Evolutionary conservation across 2,888 invertebrate species (phyloP), one percentile per base, ranked within the genome.

Genomic region (Metalampra italica): DNA sequence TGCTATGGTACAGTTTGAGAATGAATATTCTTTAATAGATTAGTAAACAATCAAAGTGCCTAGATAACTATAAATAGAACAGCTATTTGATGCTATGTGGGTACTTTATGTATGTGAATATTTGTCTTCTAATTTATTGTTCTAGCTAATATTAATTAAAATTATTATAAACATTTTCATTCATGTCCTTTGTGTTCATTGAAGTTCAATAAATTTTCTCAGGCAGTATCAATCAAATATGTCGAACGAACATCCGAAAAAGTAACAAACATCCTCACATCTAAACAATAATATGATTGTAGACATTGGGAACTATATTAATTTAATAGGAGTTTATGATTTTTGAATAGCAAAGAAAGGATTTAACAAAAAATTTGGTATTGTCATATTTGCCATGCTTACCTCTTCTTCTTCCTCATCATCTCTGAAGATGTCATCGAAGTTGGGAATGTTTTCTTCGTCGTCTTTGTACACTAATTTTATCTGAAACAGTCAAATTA

Each of bases 401-500:
- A 67, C 64, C 75, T 66, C 68, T 39, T 71, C 79, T 46, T 82
- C 81, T 1, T 86, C 84, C 3, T 90, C 90, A 49, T 90, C 94
- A 68, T 97, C 96, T 66, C 93, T 90, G 78, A 98, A 98, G 51
- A 98, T 93, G 53, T 95, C 94, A 70, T 96, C 94, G 82, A 96
- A 98, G 41, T 93, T 91, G 1, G 98, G 98, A 69, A 98, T 94
- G 58, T 93, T 92, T 56, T 95, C 95, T 64, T 96, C 94, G 45
- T 91, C 92, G 48, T 92, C 92, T 44, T 91, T 89, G 62, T 91
- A 90, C 36, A 92, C 91, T 54, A 95, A 64, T 50, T 83, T 75
- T 62, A 90, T 88, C 90, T 90, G 62, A 38, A 81, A 76, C 1
- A 39, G 22, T 2, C 22, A 22, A 22, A 22, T 3, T 22, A 22